Conservation (phyloP, 2,797 vertebrate genomes). For the Monodelphis domestica region DNA sequence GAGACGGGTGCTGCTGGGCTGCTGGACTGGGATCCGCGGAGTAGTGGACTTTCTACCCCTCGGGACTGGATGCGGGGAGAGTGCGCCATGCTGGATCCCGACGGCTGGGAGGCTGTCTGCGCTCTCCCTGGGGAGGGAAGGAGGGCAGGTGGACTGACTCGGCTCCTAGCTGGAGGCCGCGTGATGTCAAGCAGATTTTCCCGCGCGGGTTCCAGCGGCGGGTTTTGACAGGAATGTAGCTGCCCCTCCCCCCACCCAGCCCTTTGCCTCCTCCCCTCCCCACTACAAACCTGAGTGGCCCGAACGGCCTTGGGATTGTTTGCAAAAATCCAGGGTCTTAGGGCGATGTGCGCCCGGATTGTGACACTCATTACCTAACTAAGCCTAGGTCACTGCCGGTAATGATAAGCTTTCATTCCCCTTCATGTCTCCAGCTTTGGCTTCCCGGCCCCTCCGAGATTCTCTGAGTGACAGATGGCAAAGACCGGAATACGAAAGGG, state of each 20-base stretch:
- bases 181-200: not conserved
- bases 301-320: too few relatives aligned
- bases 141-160: not conserved
- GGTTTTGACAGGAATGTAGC: not conserved
- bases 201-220: not conserved
- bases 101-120: too few relatives aligned
- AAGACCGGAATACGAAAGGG: not conserved
- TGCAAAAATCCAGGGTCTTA: not conserved
- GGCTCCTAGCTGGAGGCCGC: not conserved
- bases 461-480: not conserved
- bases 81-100: not conserved
- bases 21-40: not conserved
- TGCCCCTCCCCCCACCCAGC: not conserved
- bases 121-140: not conserved
- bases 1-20: not conserved
- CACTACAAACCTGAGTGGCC: too few relatives aligned
- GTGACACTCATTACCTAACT: not conserved
- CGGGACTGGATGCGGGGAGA: not conserved
- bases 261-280: not conserved
- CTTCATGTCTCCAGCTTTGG: not conserved
- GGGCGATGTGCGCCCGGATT: not conserved
- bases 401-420: fast-evolving
- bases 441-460: not conserved
- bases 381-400: too few relatives aligned
- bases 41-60: not conserved